phyloP scores from a whole-genome alignment of 64 coral and sea anemone species.

The Pachyseris speciosa region DNA sequence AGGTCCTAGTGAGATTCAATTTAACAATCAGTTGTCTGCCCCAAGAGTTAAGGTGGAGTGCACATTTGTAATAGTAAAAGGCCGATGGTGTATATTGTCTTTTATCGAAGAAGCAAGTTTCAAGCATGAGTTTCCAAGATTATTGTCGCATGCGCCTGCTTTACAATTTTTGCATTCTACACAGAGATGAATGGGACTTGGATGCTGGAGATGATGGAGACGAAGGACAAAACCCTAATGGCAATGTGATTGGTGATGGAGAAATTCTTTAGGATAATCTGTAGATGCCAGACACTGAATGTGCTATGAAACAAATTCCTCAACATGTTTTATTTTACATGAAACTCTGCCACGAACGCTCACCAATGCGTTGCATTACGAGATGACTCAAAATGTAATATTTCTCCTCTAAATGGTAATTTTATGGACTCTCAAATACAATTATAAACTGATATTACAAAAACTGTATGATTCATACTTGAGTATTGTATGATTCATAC shows the following conservation, averaged over 20 bases:
- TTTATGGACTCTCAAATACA: background rate
- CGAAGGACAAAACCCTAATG: constrained; percentile 22
- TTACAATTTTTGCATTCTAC: constrained; percentile 66
- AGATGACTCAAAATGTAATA: constrained; percentile 1
- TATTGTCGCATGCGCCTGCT: constrained; percentile 47
- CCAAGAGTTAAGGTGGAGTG: constrained; percentile 65
- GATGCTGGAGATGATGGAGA: constrained; percentile 44
- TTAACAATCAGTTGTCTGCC: constrained; percentile 72
- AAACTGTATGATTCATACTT: constrained; percentile 6
- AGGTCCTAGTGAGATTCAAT: constrained; percentile 58
- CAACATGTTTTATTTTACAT: constrained; percentile 26
- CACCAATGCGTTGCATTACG: background rate
- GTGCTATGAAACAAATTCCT: constrained; percentile 13
- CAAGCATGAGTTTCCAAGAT: constrained; percentile 50
- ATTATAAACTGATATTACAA: constrained; percentile 8
- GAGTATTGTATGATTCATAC: too few species aligned
- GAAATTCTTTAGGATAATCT: constrained; percentile 57
- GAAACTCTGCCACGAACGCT: constrained; percentile 8
- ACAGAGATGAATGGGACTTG: constrained; percentile 57
- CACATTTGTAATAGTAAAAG: constrained; percentile 63
- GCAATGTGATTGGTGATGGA: constrained; percentile 52
- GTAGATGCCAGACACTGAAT: too few species aligned
- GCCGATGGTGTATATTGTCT: constrained; percentile 54
- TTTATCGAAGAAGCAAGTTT: constrained; percentile 55
- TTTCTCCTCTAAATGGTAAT: background rate